These are phyloP conservation scores for Chitala chitala DNA, from an alignment of 2,113 vertebrate genomes.

Conservation along the genomic window DNA sequence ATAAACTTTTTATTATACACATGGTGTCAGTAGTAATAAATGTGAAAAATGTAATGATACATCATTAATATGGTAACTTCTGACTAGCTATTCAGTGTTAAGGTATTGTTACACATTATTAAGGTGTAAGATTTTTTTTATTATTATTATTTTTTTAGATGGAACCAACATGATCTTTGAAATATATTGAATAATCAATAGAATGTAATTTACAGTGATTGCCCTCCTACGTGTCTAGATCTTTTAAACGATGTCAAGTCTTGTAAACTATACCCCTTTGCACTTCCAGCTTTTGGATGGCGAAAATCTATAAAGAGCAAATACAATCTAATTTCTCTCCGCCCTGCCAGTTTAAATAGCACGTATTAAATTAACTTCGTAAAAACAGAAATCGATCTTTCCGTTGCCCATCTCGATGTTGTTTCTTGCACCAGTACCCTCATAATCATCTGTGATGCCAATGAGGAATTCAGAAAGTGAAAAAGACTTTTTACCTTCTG, in stretches of 20 bases:
- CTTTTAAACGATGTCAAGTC: constrained; percentile 50
- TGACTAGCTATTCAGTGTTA: neutral
- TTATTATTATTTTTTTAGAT: no score
- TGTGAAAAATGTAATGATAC: neutral
- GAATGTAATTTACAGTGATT: constrained; percentile 58
- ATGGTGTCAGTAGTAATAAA: no score
- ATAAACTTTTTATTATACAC: no score
- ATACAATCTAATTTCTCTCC: constrained; percentile 65
- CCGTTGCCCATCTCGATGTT: constrained; percentile 52
- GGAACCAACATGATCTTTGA: constrained; percentile 57
- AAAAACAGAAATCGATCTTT: constrained; percentile 65
- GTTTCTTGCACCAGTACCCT: constrained; percentile 49
- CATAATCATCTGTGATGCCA: constrained; percentile 56
- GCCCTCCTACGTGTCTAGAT: constrained; percentile 48
- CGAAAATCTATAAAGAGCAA: constrained; percentile 63
- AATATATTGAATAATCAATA: constrained; percentile 58
- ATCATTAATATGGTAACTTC: no score
- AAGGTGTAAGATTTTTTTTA: constrained; percentile 49
- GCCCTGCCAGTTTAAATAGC: constrained; percentile 64
- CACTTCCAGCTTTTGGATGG: constrained; percentile 47
- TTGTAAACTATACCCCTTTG: constrained; percentile 49
- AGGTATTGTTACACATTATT: constrained; percentile 31
- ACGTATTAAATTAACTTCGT: constrained; percentile 65
- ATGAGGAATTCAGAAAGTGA: constrained; percentile 48
- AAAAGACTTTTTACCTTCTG: constrained; percentile 33